Percentiles rank a stretch among this genome's conserved stretches.
Conservation (phyloP, 1,140 invertebrate species). For the Platyura marginata region DNA sequence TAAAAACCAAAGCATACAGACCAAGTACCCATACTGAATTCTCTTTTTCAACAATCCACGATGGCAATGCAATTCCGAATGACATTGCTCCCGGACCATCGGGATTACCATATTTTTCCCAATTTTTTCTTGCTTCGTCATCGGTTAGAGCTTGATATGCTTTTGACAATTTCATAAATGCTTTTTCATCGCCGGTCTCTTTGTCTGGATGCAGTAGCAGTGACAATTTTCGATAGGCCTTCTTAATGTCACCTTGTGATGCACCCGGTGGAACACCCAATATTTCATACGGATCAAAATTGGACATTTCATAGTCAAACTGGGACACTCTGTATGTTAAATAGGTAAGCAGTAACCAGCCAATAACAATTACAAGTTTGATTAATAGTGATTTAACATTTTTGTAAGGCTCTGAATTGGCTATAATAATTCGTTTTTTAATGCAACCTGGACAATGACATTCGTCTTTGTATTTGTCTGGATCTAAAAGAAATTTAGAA, state of each 20-base stretch:
- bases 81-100: slow-evolving; percentile 97
- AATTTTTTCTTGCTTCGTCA: slow-evolving; percentile 91
- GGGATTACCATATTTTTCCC: slow-evolving; percentile 98
- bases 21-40: slow-evolving; percentile 96
- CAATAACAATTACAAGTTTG: slow-evolving; percentile 49
- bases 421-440: slow-evolving; percentile 64
- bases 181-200: slow-evolving; percentile 90
- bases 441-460: slow-evolving; percentile 79
- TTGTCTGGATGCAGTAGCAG: slow-evolving; percentile 94
- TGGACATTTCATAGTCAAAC: slow-evolving; percentile 94
- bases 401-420: slow-evolving; percentile 71
- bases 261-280: slow-evolving; percentile 72
- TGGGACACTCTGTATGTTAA: slow-evolving; percentile 92
- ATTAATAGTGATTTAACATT: slow-evolving; percentile 50
- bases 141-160: slow-evolving; percentile 87
- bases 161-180: slow-evolving; percentile 96
- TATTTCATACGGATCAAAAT: slow-evolving; percentile 98
- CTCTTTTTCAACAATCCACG: slow-evolving; percentile 99
- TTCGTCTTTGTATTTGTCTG: slow-evolving; percentile 46
- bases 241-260: slow-evolving; percentile 78
- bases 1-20: slow-evolving; percentile 90
- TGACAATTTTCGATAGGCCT: slow-evolving; percentile 85
- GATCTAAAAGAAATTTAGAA: slow-evolving; percentile 46
- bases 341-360: slow-evolving; percentile 75
- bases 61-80: slow-evolving; percentile 97